A percentile compares a stretch with the other conserved stretches of the same genome.
These are phyloP conservation scores for Galemys pyrenaicus DNA, from an alignment of 2,113 vertebrate species.

Conservation along the genomic window DNA sequence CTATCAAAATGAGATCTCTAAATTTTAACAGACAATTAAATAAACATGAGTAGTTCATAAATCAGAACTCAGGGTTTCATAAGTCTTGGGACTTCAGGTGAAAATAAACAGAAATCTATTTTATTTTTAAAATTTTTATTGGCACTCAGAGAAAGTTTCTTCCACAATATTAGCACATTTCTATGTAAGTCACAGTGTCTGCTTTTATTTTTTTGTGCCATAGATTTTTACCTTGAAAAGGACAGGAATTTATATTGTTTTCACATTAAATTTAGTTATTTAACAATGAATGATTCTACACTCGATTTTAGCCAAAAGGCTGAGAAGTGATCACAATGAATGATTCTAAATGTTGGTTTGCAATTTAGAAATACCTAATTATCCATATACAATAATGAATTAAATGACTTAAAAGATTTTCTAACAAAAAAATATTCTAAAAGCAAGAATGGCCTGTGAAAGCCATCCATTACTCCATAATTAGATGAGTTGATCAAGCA, in stretches of 20 bases:
- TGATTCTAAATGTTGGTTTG: not conserved
- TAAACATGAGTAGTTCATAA: not conserved
- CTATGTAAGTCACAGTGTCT: not conserved
- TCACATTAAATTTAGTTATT: not conserved
- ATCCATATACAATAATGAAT: not conserved
- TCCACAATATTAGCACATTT: not conserved
- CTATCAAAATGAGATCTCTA: not conserved
- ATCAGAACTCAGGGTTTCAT: not conserved
- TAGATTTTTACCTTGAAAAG: not conserved
- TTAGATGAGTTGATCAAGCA: not conserved
- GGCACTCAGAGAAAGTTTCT: not conserved
- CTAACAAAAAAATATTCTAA: not conserved
- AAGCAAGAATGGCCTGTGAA: not conserved
- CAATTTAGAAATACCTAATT: not conserved
- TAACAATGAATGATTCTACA: not conserved
- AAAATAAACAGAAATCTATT: not conserved
- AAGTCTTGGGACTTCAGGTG: not conserved
- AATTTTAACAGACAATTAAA: conserved; percentile 10
- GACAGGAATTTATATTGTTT: not conserved
- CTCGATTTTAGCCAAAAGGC: no score
- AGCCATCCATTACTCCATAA: not conserved
- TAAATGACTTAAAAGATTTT: not conserved
- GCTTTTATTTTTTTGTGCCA: not conserved
- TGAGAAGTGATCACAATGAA: no score
- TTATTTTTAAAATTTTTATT: not conserved